Evolutionary conservation across 2,113 vertebrate species (phyloP).

Genomic region (Chloropsis cyanopogon): DNA sequence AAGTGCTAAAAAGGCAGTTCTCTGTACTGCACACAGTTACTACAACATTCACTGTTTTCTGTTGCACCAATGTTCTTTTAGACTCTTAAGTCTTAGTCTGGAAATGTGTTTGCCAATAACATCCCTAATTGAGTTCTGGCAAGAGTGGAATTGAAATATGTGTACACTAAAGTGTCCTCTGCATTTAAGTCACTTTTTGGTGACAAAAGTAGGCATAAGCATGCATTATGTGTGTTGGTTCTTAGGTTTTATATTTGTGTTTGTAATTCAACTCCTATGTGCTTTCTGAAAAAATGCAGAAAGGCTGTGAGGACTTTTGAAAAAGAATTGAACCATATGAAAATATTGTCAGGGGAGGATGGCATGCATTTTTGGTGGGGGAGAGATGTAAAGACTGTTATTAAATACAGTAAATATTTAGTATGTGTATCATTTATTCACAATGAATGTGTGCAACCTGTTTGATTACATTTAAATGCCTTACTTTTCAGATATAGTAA

Average conservation of each 20-base stretch:
- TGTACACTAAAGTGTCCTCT: not conserved
- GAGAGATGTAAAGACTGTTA: not conserved
- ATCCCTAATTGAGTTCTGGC: not conserved
- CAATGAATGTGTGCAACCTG: not conserved
- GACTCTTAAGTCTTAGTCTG: not conserved
- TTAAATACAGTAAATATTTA: not conserved
- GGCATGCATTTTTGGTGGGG: not conserved
- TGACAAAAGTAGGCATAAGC: not conserved
- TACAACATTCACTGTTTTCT: not conserved
- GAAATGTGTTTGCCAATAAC: not conserved
- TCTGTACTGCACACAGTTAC: not conserved
- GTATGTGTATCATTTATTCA: not conserved
- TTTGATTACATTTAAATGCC: not conserved
- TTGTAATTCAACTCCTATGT: not conserved
- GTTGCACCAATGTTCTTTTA: not conserved
- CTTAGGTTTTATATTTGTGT: not conserved
- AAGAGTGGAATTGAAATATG: not conserved
- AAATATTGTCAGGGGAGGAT: not conserved
- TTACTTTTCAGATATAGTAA: conserved; percentile 84
- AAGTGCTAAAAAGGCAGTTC: not conserved
- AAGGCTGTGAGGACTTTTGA: not conserved
- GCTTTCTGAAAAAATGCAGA: not conserved
- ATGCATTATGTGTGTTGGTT: not conserved
- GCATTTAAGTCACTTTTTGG: not conserved
- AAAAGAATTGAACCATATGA: not conserved